phyloP scores from a whole-genome alignment of 2,113 vertebrate genomes.

The Pipra filicauda region DNA sequence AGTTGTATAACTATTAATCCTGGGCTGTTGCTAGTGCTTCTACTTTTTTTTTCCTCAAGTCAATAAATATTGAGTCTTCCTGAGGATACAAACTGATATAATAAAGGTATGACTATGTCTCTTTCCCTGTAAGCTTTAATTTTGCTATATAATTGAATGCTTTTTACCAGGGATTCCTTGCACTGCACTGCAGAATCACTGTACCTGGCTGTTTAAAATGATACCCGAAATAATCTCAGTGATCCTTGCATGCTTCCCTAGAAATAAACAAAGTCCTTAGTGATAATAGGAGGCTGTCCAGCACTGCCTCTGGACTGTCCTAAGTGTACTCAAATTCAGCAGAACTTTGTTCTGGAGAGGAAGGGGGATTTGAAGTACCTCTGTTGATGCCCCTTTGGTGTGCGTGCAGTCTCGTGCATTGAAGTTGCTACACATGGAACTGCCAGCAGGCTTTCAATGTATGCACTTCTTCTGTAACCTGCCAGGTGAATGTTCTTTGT shows the following conservation, averaged over 20 bases:
- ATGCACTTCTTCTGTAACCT: neutral
- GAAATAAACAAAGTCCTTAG: neutral
- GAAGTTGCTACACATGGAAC: neutral
- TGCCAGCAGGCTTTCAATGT: neutral
- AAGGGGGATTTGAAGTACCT: neutral
- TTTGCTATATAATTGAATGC: neutral
- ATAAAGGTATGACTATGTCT: neutral
- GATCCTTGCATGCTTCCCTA: neutral
- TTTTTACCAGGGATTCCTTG: neutral
- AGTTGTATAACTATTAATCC: accelerated
- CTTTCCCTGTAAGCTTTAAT: neutral
- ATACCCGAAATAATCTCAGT: neutral
- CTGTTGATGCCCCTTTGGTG: neutral
- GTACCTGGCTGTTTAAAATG: neutral
- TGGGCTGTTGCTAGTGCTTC: neutral
- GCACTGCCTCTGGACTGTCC: neutral
- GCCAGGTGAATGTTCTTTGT: neutral
- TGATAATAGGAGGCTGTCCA: neutral
- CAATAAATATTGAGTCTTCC: neutral
- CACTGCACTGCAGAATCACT: neutral
- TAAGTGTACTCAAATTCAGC: neutral
- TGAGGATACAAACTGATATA: neutral
- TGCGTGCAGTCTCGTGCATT: neutral
- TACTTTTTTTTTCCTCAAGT: neutral
- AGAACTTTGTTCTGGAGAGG: neutral